Base-by-base conservation (phyloP, 2,888 invertebrate genomes). In the Leptarthrus brevirostris region DNA sequence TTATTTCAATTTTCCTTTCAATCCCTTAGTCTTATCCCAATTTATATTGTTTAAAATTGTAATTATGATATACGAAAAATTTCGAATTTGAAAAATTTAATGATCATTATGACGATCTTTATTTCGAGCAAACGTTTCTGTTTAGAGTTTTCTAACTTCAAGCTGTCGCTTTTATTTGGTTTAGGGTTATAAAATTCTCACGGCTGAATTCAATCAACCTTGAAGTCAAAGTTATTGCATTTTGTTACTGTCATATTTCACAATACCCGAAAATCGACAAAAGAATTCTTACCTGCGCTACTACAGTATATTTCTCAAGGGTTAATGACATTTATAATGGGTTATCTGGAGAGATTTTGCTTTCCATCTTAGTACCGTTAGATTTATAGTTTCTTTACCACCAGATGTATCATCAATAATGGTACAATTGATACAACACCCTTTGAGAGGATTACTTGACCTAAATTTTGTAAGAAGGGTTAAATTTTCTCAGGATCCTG, bases 171-270 rank as follows among this genome's bases (percentile, higher is more conserved):
- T n/a, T n/a, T n/a, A n/a, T n/a, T n/a, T n/a, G n/a, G n/a, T 30
- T 30, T 30, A 5, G 30, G 56, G 53, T 14, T 26, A 30, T 18
- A 56, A 58, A 36, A 36, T 14, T 58, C 58, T 40, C 58, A 58
- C 58, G 58, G 34, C 20, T 36, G 1, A 30, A 12, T 12, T 36
- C 36, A 34, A 58, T 58, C 58, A 58, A 58, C 58, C 58, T 36
- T 58, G 18, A 58, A 58, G 36, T 58, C 2, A 58, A 58, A 58
- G 34, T 58, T 58, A 58, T 58, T 58, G 18, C 58, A 58, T 36
- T 58, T 58, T 34, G 34, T 58, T 20, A 58, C 58, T 58, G 58
- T 58, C 58, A 20, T 58, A 58, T 34, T 36, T 58, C 18, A 58
- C 18, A 30, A 58, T 34, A 16, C n/a, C n/a, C n/a, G n/a, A 34